A percentile compares a stretch with the other conserved stretches of the same genome.
These are phyloP conservation scores for Drosophila eohydei DNA, from an alignment of 2,888 invertebrate species.

Conservation along the genomic window DNA sequence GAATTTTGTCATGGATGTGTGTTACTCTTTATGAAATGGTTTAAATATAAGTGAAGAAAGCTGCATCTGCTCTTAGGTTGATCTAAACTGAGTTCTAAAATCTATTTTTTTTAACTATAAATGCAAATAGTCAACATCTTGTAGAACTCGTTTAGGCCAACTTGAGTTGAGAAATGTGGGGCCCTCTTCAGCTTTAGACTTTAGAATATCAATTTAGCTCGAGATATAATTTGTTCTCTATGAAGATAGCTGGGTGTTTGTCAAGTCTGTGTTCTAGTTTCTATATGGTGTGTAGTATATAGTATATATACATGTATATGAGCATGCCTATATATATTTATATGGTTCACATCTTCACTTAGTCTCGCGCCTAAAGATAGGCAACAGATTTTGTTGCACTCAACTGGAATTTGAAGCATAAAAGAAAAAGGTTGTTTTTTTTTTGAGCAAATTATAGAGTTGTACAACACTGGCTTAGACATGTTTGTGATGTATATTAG, in stretches of 20 bases:
- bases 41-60: too few relatives aligned
- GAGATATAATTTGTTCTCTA: background rate
- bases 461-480: conserved; percentile 9
- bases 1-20: background rate
- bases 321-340: too few relatives aligned
- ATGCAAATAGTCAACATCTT: background rate
- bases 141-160: background rate
- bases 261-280: background rate
- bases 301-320: background rate
- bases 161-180: background rate
- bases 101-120: too few relatives aligned
- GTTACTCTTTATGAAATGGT: too few relatives aligned
- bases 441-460: background rate
- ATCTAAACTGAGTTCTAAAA: too few relatives aligned
- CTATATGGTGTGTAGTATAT: background rate
- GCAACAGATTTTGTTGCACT: background rate
- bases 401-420: background rate
- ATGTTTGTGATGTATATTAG: background rate
- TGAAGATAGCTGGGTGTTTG: background rate
- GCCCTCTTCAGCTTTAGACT: background rate
- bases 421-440: background rate
- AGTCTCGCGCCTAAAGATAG: background rate
- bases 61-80: too few relatives aligned
- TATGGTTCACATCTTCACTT: too few relatives aligned
- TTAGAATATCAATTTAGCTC: background rate